Evolutionary conservation across 1,140 invertebrate genomes (phyloP).

Genomic region (Drosophila pectinifera): DNA sequence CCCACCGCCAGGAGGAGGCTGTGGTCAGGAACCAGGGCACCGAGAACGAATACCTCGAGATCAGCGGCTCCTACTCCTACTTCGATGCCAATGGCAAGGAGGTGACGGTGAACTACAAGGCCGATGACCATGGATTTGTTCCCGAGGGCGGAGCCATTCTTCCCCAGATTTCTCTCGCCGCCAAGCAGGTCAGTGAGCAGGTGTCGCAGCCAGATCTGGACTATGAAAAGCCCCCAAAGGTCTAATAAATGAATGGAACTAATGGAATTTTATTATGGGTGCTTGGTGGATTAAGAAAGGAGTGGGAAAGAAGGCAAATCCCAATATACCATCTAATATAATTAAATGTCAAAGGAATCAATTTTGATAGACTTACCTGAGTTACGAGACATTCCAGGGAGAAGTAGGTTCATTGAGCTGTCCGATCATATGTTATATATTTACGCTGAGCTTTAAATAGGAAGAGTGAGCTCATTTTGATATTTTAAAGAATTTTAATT

Average conservation of each 20-base stretch:
- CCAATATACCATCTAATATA: not conserved
- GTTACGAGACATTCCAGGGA: not conserved
- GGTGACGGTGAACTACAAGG: constrained; percentile 74
- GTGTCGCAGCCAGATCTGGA: constrained; percentile 47
- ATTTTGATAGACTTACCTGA: not conserved
- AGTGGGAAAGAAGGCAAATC: not conserved
- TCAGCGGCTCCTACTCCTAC: constrained; percentile 76
- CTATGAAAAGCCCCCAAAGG: constrained; percentile 58
- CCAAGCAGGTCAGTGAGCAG: constrained; percentile 64
- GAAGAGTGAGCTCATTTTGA: not conserved
- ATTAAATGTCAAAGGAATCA: not conserved
- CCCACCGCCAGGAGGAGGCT: constrained; percentile 68
- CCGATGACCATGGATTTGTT: constrained; percentile 77
- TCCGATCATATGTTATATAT: not conserved
- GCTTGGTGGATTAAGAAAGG: not conserved
- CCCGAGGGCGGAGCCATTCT: constrained; percentile 72
- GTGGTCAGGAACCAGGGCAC: constrained; percentile 66
- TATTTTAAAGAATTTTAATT: not conserved
- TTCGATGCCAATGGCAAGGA: constrained; percentile 75
- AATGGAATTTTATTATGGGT: not conserved
- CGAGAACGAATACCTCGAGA: constrained; percentile 66
- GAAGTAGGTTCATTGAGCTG: not conserved
- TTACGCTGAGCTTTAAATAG: not conserved
- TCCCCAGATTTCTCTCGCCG: constrained; percentile 65
- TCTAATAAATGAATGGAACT: constrained; percentile 40